Base-by-base conservation (phyloP, 2,113 vertebrate genomes). In the Vanacampus margaritifer region DNA sequence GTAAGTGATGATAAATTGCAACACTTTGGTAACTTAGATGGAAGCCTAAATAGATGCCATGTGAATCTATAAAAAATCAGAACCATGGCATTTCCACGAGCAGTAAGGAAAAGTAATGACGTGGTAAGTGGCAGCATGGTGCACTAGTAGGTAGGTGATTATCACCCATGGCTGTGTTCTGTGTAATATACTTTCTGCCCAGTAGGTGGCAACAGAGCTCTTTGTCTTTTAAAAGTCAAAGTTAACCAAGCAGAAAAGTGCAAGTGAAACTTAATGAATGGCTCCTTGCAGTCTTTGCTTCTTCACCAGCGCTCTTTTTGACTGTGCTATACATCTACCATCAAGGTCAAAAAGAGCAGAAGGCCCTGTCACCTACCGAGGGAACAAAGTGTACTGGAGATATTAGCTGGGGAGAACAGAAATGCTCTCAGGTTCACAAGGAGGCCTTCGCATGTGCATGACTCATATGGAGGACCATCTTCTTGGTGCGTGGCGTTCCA, bases 151-250 rank as follows among this genome's bases (percentile, higher is more conserved):
- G n/a, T n/a, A n/a, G 14, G 14, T 16, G 16, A 12, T 56, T 28
- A 28, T 26, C 6, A 11, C 6, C 24, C 24, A 6, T 16, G 1
- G 23, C 7, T n/a, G 19, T 48, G 7, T 48, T 48, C 6, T 17
- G 2, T 10, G 3, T 10, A 8, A 19, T 28, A 12, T 3, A 2
- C 28, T 26, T 10, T 54, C 6, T 67, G 2, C 46, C 81, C 88
- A 84, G 77, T 58, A 85, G 86, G 72, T 65, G 86, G 83, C 81
- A 68, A 28, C 63, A 84, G 28, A 71, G 66, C n/a, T 74, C 78
- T 77, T 64, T 51, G 35, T 17, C 35, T n/a, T 17, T 10, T 1
- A 50, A 1, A n/a, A 21, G 13, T 26, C 37, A 65, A 57, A 67
- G 65, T 21, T 39, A 72, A 43, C 48, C 5, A 21, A 23, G 12